Conservation (phyloP, 2,888 invertebrate species). For the Synergus gifuensis region DNA sequence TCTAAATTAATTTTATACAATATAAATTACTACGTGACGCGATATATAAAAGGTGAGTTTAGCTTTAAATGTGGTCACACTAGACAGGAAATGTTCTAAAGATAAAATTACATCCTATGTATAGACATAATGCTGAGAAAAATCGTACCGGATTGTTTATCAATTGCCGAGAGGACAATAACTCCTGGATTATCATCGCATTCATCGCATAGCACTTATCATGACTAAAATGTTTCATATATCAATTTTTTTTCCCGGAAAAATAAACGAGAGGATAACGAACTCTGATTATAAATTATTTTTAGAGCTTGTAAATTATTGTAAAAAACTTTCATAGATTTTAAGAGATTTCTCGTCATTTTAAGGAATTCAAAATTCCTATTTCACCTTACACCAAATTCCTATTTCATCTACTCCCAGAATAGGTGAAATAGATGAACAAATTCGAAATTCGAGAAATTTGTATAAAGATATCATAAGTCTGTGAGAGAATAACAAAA, state of each 20-base stretch:
- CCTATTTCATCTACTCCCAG: too few species aligned
- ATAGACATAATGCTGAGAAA: not conserved
- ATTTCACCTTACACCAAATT: too few species aligned
- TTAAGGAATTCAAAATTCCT: too few species aligned
- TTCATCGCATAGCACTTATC: not conserved
- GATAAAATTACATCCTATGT: slow-evolving; percentile 8
- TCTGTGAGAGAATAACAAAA: not conserved
- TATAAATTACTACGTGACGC: not conserved
- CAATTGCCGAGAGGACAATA: not conserved
- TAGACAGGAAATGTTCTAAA: not conserved
- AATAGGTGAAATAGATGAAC: too few species aligned
- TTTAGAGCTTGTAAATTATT: too few species aligned
- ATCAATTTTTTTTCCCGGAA: not conserved
- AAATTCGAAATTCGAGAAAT: too few species aligned
- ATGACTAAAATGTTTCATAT: not conserved
- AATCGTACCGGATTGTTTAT: slow-evolving; percentile 6
- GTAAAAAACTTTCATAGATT: too few species aligned
- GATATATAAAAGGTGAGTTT: not conserved
- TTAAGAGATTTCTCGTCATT: too few species aligned
- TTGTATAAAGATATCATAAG: not conserved
- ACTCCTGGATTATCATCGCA: not conserved
- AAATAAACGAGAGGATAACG: not conserved
- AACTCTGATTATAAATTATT: not conserved
- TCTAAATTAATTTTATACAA: not conserved
- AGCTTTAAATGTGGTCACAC: not conserved